Evolutionary conservation across 92 coral and sea anemone species (phyloP).

Genomic region (Phymanthus crucifer): DNA sequence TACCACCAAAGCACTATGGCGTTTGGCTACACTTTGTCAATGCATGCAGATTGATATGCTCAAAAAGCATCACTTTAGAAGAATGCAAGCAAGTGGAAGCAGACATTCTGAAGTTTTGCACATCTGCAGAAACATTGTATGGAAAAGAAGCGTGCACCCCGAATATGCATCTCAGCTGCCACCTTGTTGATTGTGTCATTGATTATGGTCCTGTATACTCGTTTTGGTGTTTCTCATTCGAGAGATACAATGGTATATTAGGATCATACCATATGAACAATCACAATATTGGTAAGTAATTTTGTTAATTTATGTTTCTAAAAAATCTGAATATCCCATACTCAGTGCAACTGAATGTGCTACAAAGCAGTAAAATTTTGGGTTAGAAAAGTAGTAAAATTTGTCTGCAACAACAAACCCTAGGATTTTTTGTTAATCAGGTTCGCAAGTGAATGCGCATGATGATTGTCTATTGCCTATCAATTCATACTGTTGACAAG

Average conservation of each 20-base stretch:
- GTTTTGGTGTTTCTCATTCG: slow-evolving; percentile 35
- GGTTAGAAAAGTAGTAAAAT: too few relatives aligned
- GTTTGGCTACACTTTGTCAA: slow-evolving; percentile 40
- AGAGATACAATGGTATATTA: slow-evolving; percentile 43
- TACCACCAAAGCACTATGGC: slow-evolving; percentile 39
- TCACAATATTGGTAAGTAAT: slow-evolving; percentile 41
- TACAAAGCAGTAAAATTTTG: too few relatives aligned
- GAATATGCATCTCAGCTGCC: slow-evolving; percentile 62
- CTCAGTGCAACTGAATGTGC: too few relatives aligned
- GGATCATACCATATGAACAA: slow-evolving; percentile 45
- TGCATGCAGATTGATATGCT: slow-evolving; percentile 42
- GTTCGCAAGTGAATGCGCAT: too few relatives aligned
- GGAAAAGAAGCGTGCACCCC: slow-evolving; percentile 45
- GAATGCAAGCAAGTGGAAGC: slow-evolving; percentile 42
- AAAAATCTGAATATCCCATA: neutral
- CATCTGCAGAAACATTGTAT: slow-evolving; percentile 36
- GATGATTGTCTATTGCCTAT: too few relatives aligned
- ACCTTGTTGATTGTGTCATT: slow-evolving; percentile 42
- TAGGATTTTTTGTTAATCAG: too few relatives aligned
- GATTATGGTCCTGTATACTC: slow-evolving; percentile 52
- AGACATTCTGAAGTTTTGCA: slow-evolving; percentile 36
- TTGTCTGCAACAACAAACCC: too few relatives aligned
- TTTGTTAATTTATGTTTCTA: slow-evolving; percentile 3
- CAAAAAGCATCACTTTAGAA: slow-evolving; percentile 31
- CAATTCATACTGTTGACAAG: too few relatives aligned